Evolutionary conservation across 1,140 invertebrate genomes (phyloP).

Genomic region (Cepaea nemoralis): DNA sequence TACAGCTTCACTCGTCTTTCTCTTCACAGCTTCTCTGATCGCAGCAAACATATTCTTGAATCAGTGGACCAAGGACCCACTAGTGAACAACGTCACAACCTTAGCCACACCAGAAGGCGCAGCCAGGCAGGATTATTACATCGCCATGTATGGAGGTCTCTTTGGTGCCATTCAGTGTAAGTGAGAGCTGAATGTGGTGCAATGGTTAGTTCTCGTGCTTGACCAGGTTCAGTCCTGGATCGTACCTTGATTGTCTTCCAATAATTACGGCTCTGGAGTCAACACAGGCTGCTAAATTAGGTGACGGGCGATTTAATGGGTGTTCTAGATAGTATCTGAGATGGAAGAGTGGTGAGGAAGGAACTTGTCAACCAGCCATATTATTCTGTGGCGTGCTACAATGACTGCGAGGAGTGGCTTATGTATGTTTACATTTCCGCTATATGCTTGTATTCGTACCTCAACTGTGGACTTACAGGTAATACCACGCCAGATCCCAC

Average conservation of each 20-base stretch:
- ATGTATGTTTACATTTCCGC: no score
- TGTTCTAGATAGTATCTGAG: not conserved
- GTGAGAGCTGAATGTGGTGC: not conserved
- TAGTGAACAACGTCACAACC: slow-evolving; percentile 43
- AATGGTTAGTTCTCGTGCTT: not conserved
- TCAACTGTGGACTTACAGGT: no score
- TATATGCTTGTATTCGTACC: no score
- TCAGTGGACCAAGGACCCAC: slow-evolving; percentile 62
- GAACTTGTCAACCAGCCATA: no score
- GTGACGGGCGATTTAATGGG: not conserved
- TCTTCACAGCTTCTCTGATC: slow-evolving; percentile 53
- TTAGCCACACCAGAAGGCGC: slow-evolving; percentile 30
- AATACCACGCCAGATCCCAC: no score
- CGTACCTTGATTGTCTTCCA: not conserved
- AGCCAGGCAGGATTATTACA: slow-evolving; percentile 40
- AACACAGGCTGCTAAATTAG: not conserved
- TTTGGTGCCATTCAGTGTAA: not conserved
- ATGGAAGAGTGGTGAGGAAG: not conserved
- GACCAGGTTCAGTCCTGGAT: not conserved
- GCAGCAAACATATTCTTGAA: slow-evolving; percentile 63
- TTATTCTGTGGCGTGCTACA: no score
- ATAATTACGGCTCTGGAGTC: no score
- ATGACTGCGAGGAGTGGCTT: no score
- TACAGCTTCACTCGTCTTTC: no score
- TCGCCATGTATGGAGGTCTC: slow-evolving; percentile 56